A percentile compares a stretch with the other conserved stretches of the same genome.
phyloP scores from a whole-genome alignment of 2,113 vertebrate genomes.

The Grammomys surdaster region DNA sequence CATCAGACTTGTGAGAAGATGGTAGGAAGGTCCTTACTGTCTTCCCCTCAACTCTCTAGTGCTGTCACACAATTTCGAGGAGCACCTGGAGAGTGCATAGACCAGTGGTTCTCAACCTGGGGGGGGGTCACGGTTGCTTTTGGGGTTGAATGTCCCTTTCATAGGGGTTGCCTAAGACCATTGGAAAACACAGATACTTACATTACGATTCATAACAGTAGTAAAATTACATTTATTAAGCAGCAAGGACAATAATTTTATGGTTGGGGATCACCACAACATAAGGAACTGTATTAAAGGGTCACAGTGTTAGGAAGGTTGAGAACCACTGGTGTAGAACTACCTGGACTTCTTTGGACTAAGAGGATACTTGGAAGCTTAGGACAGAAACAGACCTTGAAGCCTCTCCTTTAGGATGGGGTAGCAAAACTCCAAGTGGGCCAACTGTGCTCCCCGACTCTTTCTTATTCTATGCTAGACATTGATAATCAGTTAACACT shows the following conservation, averaged over 20 bases:
- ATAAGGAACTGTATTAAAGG: no score
- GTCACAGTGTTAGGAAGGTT: no score
- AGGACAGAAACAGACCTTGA: background rate
- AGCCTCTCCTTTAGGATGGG: background rate
- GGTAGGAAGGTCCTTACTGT: background rate
- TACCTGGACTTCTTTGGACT: background rate
- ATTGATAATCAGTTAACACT: background rate
- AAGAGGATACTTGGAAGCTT: background rate
- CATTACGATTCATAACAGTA: no score
- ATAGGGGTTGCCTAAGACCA: no score
- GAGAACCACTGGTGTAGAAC: background rate
- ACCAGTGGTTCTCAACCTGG: no score
- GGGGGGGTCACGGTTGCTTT: no score
- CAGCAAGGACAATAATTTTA: no score
- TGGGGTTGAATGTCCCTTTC: no score
- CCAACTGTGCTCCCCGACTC: background rate
- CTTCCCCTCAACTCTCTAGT: background rate
- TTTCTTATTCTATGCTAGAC: background rate
- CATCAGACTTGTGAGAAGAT: background rate
- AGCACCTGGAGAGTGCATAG: background rate
- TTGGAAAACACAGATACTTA: no score
- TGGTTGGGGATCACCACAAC: no score
- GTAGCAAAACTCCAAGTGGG: background rate
- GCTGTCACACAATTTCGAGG: background rate
- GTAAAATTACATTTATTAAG: no score